Percentiles rank a stretch among this genome's conserved stretches.
Evolutionary conservation across 2,888 invertebrate species (phyloP).

Genomic region (Cerastis rubricosa): DNA sequence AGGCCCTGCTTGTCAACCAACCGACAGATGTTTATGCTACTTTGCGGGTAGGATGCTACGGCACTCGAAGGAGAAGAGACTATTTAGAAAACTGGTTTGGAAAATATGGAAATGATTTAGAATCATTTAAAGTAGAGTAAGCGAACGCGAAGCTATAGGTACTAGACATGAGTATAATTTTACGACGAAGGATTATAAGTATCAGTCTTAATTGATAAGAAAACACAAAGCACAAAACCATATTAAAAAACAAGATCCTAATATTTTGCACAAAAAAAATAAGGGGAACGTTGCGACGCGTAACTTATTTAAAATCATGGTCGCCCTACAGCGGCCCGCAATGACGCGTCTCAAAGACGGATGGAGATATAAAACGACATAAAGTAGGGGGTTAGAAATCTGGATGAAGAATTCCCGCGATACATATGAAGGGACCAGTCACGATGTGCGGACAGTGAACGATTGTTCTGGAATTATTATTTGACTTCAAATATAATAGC

Average conservation of each 20-base stretch:
- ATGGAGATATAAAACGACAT: conserved; percentile 70
- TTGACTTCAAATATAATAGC: neutral
- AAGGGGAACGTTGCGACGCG: too few relatives aligned
- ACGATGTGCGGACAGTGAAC: conserved; percentile 14
- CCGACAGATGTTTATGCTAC: conserved; percentile 32
- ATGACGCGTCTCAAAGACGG: conserved; percentile 57
- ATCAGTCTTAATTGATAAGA: neutral
- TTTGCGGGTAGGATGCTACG: conserved; percentile 30
- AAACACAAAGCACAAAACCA: neutral
- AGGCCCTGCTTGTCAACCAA: conserved; percentile 55
- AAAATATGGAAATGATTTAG: neutral
- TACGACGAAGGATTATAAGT: neutral
- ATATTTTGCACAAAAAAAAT: neutral
- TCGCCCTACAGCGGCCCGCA: conserved; percentile 26
- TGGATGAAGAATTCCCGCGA: conserved; percentile 43
- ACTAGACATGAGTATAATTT: too few relatives aligned
- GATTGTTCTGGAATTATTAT: neutral
- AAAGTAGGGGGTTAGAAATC: conserved; percentile 64
- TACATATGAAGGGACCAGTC: conserved; percentile 21
- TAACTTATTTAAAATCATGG: conserved; percentile 24
- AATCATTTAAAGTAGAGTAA: neutral
- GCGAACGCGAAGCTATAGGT: too few relatives aligned
- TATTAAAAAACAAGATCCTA: neutral
- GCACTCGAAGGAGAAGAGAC: neutral
- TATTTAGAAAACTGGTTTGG: too few relatives aligned